Conservation (phyloP, 2,888 invertebrate genomes). For the Tinea pellionella region DNA sequence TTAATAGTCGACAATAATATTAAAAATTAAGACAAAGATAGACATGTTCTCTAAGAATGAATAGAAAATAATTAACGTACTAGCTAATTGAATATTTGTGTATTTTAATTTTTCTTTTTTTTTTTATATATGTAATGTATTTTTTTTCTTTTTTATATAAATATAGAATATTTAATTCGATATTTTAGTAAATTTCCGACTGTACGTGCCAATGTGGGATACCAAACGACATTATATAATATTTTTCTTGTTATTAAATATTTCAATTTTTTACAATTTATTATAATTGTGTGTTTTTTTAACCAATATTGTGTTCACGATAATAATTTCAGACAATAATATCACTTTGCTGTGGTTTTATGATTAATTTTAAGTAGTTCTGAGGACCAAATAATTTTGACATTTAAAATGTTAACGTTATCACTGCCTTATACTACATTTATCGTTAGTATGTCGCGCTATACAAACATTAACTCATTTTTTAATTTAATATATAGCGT, state of each 20-base stretch:
- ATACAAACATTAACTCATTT: too few species aligned
- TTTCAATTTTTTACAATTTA: too few species aligned
- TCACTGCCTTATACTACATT: background rate
- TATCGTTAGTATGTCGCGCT: too few species aligned
- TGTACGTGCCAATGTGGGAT: constrained; percentile 6
- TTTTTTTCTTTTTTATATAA: constrained; percentile 4
- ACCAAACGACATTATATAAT: too few species aligned
- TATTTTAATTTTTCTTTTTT: background rate
- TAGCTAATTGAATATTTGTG: background rate
- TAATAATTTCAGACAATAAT: background rate
- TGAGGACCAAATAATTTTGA: background rate
- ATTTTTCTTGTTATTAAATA: too few species aligned
- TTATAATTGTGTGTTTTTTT: background rate
- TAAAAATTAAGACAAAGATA: background rate
- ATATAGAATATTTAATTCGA: background rate
- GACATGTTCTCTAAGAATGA: background rate
- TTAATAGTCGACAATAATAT: background rate
- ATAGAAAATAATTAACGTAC: too few species aligned
- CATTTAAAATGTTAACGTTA: background rate
- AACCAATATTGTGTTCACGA: background rate
- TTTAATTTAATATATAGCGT: too few species aligned
- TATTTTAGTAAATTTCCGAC: background rate
- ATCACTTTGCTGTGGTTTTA: background rate
- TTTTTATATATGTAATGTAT: background rate
- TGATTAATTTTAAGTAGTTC: background rate